These are phyloP conservation scores for Tangara arthus DNA, from an alignment of 2,797 vertebrate genomes.

Conservation along the genomic window DNA sequence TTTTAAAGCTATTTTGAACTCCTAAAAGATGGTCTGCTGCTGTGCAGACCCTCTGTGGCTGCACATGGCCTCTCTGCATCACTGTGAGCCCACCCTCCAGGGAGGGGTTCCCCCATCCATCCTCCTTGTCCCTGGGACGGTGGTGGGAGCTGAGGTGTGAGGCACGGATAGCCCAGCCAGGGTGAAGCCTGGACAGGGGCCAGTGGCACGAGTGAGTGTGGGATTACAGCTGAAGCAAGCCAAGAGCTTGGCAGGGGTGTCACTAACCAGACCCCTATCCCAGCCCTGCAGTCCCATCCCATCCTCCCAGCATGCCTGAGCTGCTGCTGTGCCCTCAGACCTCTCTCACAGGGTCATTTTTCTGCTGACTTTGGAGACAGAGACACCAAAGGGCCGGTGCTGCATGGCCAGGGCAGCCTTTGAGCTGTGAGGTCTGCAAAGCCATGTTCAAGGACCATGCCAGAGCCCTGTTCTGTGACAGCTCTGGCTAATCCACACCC, in stretches of 20 bases:
- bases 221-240: not conserved
- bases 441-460: accelerated
- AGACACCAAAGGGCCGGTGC: not conserved
- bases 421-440: not conserved
- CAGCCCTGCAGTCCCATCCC: not conserved
- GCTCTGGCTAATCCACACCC: not conserved
- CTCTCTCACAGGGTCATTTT: not conserved
- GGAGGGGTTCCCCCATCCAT: not conserved
- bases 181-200: not conserved
- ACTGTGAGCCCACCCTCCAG: not conserved
- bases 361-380: not conserved
- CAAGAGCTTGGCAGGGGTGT: not conserved
- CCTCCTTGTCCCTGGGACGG: not conserved
- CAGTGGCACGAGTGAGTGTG: not conserved
- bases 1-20: not conserved
- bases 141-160: not conserved
- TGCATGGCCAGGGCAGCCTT: accelerated
- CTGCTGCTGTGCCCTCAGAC: not conserved
- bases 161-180: not conserved
- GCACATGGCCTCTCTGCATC: not conserved
- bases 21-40: not conserved
- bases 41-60: not conserved
- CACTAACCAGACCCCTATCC: not conserved
- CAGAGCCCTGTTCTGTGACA: not conserved
- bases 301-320: not conserved